These are phyloP conservation scores for Bos indicus DNA, from an alignment of 2,113 vertebrate species.

Conservation along the genomic window DNA sequence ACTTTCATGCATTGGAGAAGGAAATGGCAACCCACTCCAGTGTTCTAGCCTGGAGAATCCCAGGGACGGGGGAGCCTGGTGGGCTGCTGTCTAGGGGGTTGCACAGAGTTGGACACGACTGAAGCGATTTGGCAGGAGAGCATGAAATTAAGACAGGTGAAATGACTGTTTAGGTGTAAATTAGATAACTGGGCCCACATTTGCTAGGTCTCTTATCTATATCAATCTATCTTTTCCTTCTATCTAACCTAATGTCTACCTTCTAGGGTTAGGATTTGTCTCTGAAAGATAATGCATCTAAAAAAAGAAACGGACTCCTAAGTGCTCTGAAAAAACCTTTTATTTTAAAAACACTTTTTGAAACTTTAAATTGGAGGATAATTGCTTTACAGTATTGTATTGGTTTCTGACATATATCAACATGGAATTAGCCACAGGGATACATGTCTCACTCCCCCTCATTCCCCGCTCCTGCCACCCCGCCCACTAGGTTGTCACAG, in stretches of 20 bases:
- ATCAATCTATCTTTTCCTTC: not conserved
- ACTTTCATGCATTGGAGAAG: too few species aligned
- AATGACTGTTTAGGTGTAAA: not conserved
- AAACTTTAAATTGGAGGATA: not conserved
- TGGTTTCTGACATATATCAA: not conserved
- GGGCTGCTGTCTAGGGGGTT: too few species aligned
- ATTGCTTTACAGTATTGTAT: not conserved
- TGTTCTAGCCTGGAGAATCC: too few species aligned
- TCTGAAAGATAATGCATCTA: not conserved
- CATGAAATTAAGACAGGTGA: not conserved
- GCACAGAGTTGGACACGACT: too few species aligned
- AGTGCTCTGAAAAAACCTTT: conserved; percentile 7
- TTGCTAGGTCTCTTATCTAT: not conserved
- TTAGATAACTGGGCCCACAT: not conserved
- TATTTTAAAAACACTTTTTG: not conserved
- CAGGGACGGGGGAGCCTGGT: too few species aligned
- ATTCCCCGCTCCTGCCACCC: rapidly evolving
- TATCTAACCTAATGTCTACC: not conserved
- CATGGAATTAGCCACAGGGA: not conserved
- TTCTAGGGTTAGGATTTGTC: not conserved
- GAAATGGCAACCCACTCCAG: too few species aligned
- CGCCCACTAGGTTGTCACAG: not conserved
- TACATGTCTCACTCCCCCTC: not conserved
- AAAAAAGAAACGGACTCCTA: not conserved
- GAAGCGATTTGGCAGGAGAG: too few species aligned